Evolutionary conservation across 1,140 invertebrate genomes (phyloP).

Genomic region (Pissodes strobi): DNA sequence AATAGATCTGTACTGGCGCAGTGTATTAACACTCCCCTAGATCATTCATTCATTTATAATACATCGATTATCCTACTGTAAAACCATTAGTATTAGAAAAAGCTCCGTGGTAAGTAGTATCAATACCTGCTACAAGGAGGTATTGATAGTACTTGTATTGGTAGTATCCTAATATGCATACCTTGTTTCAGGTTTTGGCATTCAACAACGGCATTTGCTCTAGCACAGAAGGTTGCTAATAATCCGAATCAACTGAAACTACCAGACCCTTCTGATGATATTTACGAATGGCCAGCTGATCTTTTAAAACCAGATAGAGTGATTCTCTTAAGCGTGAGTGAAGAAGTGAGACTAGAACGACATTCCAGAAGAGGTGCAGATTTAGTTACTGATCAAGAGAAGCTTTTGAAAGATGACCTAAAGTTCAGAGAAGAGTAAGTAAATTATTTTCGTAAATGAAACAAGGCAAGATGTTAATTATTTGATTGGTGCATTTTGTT

Average conservation of each 20-base stretch:
- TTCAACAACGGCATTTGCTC: slow-evolving; percentile 54
- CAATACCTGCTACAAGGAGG: too few species aligned
- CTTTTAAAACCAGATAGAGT: slow-evolving; percentile 51
- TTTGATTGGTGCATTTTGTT: too few species aligned
- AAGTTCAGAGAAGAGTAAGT: slow-evolving; percentile 44
- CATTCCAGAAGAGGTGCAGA: slow-evolving; percentile 38
- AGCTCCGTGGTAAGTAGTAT: too few species aligned
- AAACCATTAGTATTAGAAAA: too few species aligned
- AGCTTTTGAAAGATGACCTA: slow-evolving; percentile 32
- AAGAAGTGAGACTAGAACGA: slow-evolving; percentile 38
- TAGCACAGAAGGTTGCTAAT: slow-evolving; percentile 48
- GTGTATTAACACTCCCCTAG: too few species aligned
- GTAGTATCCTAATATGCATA: too few species aligned
- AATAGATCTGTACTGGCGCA: too few species aligned
- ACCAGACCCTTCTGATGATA: slow-evolving; percentile 39
- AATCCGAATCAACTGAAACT: slow-evolving; percentile 33
- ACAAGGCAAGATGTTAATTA: too few species aligned
- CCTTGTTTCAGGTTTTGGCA: slow-evolving; percentile 52
- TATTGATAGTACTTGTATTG: too few species aligned
- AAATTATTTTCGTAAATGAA: too few species aligned
- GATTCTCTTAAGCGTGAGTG: slow-evolving; percentile 41
- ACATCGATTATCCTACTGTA: too few species aligned
- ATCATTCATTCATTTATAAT: too few species aligned
- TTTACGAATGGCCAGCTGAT: slow-evolving; percentile 55
- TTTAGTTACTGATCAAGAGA: slow-evolving; percentile 35